Percentiles rank a stretch among this genome's conserved stretches.
Conservation (phyloP, 2,113 vertebrate species). For the Poicephalus gulielmi region DNA sequence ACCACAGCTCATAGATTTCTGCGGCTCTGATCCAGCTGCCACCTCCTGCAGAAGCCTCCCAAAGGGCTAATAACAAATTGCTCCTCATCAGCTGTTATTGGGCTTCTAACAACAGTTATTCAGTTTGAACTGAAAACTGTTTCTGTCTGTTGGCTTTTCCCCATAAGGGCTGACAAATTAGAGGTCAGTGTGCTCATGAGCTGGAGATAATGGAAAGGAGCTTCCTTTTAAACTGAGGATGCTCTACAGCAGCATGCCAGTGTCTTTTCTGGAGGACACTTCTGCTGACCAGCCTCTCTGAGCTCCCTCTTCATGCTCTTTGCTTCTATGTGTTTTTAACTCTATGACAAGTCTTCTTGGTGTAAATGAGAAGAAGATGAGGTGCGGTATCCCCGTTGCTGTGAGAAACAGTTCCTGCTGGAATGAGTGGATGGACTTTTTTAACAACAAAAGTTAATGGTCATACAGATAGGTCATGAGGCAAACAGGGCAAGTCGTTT, state of each 20-base stretch:
- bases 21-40: neutral
- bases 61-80: neutral
- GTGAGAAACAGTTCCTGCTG: neutral
- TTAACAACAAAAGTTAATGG: neutral
- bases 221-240: neutral
- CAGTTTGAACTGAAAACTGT: neutral
- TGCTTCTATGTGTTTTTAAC: neutral
- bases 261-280: neutral
- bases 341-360: neutral
- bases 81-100: neutral
- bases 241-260: neutral
- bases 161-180: neutral
- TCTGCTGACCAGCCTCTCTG: neutral
- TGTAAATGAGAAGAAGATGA: neutral
- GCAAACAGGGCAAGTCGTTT: neutral
- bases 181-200: neutral
- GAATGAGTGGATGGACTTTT: neutral
- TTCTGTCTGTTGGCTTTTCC: neutral
- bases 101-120: neutral
- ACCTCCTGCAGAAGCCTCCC: neutral
- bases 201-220: neutral
- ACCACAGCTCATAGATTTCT: neutral
- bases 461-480: neutral
- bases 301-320: neutral
- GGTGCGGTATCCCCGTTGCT: fast-evolving